Percentiles rank a stretch among this genome's conserved stretches.
Conservation (phyloP, 2,888 invertebrate genomes). For the Koerneria pararmatus region DNA sequence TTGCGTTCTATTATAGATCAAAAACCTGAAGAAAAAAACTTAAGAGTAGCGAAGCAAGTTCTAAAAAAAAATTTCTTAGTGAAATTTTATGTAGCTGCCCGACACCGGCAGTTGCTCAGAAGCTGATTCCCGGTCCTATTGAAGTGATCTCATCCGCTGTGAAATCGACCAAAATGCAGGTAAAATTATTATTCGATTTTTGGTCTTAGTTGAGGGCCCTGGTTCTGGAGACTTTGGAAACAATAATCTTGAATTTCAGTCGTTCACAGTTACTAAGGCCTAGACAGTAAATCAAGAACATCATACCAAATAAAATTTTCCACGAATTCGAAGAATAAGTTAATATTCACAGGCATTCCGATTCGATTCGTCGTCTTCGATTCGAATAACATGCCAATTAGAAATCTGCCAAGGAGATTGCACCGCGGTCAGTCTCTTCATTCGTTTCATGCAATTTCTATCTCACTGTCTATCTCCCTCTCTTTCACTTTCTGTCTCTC, state of each 20-base stretch:
- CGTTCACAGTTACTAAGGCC: too few species aligned
- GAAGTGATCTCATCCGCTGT: slow-evolving; percentile 40
- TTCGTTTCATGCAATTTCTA: neutral
- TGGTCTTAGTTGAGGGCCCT: too few species aligned
- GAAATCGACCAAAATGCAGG: slow-evolving; percentile 39
- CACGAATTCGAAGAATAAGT: too few species aligned
- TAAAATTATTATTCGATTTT: neutral
- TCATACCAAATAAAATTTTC: too few species aligned
- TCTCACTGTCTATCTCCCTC: neutral
- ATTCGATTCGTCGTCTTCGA: slow-evolving; percentile 54
- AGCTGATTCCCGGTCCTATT: slow-evolving; percentile 56
- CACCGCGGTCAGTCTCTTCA: slow-evolving; percentile 39
- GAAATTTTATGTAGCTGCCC: slow-evolving; percentile 50
- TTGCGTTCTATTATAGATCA: too few species aligned
- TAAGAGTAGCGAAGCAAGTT: too few species aligned
- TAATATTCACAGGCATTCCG: slow-evolving; percentile 47
- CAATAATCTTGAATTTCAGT: too few species aligned
- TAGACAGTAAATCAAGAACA: too few species aligned
- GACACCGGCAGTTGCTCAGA: slow-evolving; percentile 58
- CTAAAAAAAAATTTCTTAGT: too few species aligned
- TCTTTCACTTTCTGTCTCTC: neutral
- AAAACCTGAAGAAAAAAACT: too few species aligned
- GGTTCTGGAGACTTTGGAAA: too few species aligned
- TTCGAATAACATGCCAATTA: slow-evolving; percentile 55
- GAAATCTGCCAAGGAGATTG: slow-evolving; percentile 59